Evolutionary conservation across 2,888 invertebrate species (phyloP).

Genomic region (Megaustenia siamemsis): DNA sequence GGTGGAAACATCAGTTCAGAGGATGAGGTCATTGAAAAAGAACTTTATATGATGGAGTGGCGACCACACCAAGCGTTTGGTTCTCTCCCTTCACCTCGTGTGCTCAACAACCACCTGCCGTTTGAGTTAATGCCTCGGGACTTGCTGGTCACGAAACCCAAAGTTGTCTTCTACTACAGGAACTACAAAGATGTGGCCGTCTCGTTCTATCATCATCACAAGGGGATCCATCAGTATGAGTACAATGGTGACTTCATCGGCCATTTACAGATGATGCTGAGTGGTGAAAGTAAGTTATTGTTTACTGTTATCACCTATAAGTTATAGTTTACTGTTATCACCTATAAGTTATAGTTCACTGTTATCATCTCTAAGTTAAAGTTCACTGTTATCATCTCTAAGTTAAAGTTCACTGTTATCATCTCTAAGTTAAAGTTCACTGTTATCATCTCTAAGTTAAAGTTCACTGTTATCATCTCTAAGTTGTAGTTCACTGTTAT

Average conservation of each 20-base stretch:
- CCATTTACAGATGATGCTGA: neutral
- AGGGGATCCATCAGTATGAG: neutral
- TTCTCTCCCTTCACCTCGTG: slow-evolving; percentile 23
- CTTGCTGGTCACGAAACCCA: slow-evolving; percentile 1
- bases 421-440: too few species aligned
- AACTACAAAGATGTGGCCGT: slow-evolving; percentile 39
- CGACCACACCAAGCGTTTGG: neutral
- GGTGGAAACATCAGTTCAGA: neutral
- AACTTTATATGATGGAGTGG: slow-evolving; percentile 36
- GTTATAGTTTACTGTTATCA: neutral
- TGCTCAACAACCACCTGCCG: slow-evolving; percentile 40
- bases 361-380: neutral
- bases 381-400: neutral
- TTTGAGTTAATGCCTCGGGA: slow-evolving; percentile 25
- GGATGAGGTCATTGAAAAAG: neutral
- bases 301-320: neutral
- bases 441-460: too few species aligned
- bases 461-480: too few species aligned
- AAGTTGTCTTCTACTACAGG: slow-evolving; percentile 35
- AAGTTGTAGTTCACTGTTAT: too few species aligned
- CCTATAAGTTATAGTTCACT: neutral
- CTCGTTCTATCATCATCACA: slow-evolving; percentile 39
- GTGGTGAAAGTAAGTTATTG: neutral
- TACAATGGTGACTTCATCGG: slow-evolving; percentile 24
- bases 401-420: too few species aligned